A percentile compares a stretch with the other conserved stretches of the same genome.
Evolutionary conservation across 1,140 invertebrate genomes (phyloP).

Genomic region (Aphaenogaster ashmeadi): DNA sequence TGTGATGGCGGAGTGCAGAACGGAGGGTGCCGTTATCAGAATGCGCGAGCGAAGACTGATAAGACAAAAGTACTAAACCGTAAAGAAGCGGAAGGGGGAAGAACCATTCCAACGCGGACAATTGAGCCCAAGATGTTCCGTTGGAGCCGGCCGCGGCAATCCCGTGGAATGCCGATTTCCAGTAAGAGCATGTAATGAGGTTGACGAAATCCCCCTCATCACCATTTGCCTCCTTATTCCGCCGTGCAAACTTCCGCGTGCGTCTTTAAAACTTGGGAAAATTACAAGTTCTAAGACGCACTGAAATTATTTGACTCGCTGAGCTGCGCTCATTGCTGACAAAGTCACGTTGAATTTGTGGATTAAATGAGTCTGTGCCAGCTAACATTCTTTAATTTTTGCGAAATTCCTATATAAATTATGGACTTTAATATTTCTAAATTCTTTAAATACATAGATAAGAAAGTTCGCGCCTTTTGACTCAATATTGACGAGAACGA

Average conservation of each 20-base stretch:
- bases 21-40: slow-evolving; percentile 57
- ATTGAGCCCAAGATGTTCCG: slow-evolving; percentile 70
- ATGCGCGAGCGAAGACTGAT: slow-evolving; percentile 60
- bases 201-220: slow-evolving; percentile 56
- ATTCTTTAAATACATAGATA: slow-evolving; percentile 15
- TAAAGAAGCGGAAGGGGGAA: background rate
- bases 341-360: slow-evolving; percentile 8
- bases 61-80: slow-evolving; percentile 72
- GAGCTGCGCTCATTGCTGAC: slow-evolving; percentile 19
- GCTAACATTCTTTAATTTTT: slow-evolving; percentile 2
- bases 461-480: background rate
- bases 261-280: slow-evolving; percentile 67
- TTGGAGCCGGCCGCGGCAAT: slow-evolving; percentile 29
- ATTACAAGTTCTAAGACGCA: slow-evolving; percentile 59
- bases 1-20: background rate
- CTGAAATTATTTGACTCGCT: slow-evolving; percentile 66
- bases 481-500: background rate
- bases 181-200: slow-evolving; percentile 65
- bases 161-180: slow-evolving; percentile 66
- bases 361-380: background rate
- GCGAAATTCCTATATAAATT: background rate
- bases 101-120: slow-evolving; percentile 62
- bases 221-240: background rate
- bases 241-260: slow-evolving; percentile 26
- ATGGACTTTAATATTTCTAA: background rate